These are phyloP conservation scores for Coecobrya sp. DNA, from an alignment of 2,888 invertebrate species.

Conservation along the genomic window DNA sequence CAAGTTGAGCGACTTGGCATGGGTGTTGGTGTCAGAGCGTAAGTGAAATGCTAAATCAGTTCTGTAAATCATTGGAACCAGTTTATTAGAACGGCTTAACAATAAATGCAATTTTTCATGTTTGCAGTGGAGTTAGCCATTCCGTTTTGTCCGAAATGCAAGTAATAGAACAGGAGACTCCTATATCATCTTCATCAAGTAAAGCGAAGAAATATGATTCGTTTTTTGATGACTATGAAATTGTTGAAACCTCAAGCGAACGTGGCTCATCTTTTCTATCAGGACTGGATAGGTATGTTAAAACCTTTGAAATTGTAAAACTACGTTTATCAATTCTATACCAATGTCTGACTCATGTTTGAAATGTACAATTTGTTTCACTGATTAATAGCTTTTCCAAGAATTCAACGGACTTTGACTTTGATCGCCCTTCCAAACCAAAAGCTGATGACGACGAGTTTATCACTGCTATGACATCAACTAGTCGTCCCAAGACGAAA, in stretches of 20 bases:
- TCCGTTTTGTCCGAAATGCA: slow-evolving; percentile 97
- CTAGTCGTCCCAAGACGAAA: slow-evolving; percentile 81
- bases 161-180: slow-evolving; percentile 94
- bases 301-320: not conserved
- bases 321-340: not conserved
- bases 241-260: slow-evolving; percentile 75
- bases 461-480: slow-evolving; percentile 57
- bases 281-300: slow-evolving; percentile 72
- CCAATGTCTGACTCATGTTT: not conserved
- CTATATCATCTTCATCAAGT: slow-evolving; percentile 87
- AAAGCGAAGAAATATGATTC: slow-evolving; percentile 87
- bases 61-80: not conserved
- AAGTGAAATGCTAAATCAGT: slow-evolving; percentile 84
- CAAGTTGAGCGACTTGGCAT: slow-evolving; percentile 98
- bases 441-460: slow-evolving; percentile 74
- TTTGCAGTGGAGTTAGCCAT: slow-evolving; percentile 92
- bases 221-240: slow-evolving; percentile 89
- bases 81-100: not conserved
- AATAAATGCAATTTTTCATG: not conserved
- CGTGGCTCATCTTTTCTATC: slow-evolving; percentile 66
- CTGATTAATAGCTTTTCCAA: slow-evolving; percentile 46
- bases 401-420: slow-evolving; percentile 81
- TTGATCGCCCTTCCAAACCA: slow-evolving; percentile 76
- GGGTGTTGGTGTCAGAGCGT: slow-evolving; percentile 91
- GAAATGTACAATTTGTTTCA: too few relatives aligned